phyloP scores from a whole-genome alignment of 2,113 vertebrate species.

The Dascyllus trimaculatus region DNA sequence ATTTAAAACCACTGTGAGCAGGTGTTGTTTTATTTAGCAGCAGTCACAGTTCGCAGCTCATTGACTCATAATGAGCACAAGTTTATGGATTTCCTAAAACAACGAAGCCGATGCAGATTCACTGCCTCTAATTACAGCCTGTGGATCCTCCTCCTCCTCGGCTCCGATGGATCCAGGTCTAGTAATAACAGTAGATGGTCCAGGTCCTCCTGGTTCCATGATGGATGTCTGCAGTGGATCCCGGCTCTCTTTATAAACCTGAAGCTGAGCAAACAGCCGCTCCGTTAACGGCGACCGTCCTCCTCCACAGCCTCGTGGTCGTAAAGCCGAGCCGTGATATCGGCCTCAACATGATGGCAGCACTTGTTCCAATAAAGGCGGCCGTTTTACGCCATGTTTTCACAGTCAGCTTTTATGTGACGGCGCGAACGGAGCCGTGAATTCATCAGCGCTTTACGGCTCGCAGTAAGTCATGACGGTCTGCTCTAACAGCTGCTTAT shows the following conservation, averaged over 20 bases:
- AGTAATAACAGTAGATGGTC: too few relatives aligned
- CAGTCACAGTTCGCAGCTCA: too few relatives aligned
- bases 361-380: slow-evolving; percentile 73
- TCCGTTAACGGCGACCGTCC: slow-evolving; percentile 47
- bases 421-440: slow-evolving; percentile 62
- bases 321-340: slow-evolving; percentile 38
- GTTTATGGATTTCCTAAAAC: too few relatives aligned
- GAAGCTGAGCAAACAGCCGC: slow-evolving; percentile 49
- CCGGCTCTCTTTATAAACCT: slow-evolving; percentile 38
- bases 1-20: too few relatives aligned
- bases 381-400: slow-evolving; percentile 77
- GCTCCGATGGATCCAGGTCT: too few relatives aligned
- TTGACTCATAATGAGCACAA: too few relatives aligned
- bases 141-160: too few relatives aligned
- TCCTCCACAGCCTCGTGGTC: slow-evolving; percentile 31
- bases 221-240: too few relatives aligned
- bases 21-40: too few relatives aligned
- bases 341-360: slow-evolving; percentile 56
- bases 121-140: too few relatives aligned
- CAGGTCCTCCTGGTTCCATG: too few relatives aligned
- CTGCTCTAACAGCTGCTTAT: slow-evolving; percentile 63
- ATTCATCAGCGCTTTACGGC: slow-evolving; percentile 74
- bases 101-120: too few relatives aligned
- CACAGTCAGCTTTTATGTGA: slow-evolving; percentile 77
- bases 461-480: slow-evolving; percentile 44